Evolutionary conservation across 2,113 vertebrate species (phyloP), one percentile per base, ranked within the genome.

Genomic region (Cephalopterus ornatus): DNA sequence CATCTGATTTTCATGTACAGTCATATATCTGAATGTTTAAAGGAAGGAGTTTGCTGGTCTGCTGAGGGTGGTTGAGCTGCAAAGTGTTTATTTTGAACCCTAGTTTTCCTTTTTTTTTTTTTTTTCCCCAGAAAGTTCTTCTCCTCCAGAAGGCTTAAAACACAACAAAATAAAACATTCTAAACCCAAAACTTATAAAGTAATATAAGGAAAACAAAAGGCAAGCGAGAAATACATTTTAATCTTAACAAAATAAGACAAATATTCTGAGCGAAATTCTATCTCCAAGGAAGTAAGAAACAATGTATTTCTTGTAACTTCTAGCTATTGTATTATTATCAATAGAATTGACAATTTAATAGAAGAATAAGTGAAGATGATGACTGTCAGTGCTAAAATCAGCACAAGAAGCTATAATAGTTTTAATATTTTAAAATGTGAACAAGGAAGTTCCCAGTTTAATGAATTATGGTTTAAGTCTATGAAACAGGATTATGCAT

Each of bases 1-100:
- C 80, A 95, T 96, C 91, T 95, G 91, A 96, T 95, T 96, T 95
- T 89, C 94, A 91, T 87, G 79, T 91, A 84, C 49, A 93, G 77
- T 65, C 67, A 58, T 88, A 72, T 83, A 90, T 91, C n/a, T 84
- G 56, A 93, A 85, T 58, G 71, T 72, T 84, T 86, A 70, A 70
- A 81, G 75, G 65, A 86, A 89, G 78, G 58, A 88, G 88, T 80
- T 74, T 95, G 73, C 39, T 76, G n/a, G 35, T 74, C 59, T 92
- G 33, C 27, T 53, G 44, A 94, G 53, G 39, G 50, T n/a, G 28
- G 49, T 59, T 96, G 62, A 89, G 62, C 20, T 94, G 53, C 68
- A 35, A 91, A 82, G 14, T 67, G 47, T 92, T 93, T 97, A 83
- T 85, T 96, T 91, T 74, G 12, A 75, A 80, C 59, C 28, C 18